phyloP scores from a whole-genome alignment of 1,140 invertebrate species.

The Leguminivora glycinivorella region DNA sequence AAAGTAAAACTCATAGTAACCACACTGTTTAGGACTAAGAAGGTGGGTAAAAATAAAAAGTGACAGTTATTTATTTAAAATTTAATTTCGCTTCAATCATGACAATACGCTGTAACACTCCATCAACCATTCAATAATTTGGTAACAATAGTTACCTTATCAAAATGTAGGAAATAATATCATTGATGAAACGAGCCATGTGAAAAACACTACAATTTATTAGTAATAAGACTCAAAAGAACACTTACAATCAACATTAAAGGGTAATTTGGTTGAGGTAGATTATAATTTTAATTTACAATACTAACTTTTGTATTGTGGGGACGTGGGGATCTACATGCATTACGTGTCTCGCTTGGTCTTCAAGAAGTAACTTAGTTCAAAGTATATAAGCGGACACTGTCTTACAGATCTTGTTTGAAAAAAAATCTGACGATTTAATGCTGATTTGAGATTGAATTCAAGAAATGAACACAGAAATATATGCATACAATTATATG shows the following conservation, averaged over 20 bases:
- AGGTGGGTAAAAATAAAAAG: slow-evolving; percentile 32
- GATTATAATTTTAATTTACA: slow-evolving; percentile 54
- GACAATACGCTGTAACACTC: slow-evolving; percentile 59
- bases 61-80: slow-evolving; percentile 58
- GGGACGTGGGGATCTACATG: slow-evolving; percentile 39
- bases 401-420: too few relatives aligned
- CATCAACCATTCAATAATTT: slow-evolving; percentile 65
- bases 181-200: slow-evolving; percentile 47
- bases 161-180: slow-evolving; percentile 73
- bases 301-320: slow-evolving; percentile 56
- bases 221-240: slow-evolving; percentile 74
- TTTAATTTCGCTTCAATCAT: slow-evolving; percentile 61
- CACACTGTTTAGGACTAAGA: too few relatives aligned
- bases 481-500: too few relatives aligned
- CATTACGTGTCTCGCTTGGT: background rate
- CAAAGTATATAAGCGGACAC: too few relatives aligned
- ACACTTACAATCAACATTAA: slow-evolving; percentile 74
- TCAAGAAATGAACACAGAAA: too few relatives aligned
- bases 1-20: too few relatives aligned
- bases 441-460: too few relatives aligned
- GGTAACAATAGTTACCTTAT: slow-evolving; percentile 76
- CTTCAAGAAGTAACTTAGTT: background rate
- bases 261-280: slow-evolving; percentile 77
- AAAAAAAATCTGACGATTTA: too few relatives aligned
- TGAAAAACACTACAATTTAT: slow-evolving; percentile 74